These are phyloP conservation scores for Andrena flavipes DNA, from an alignment of 2,888 invertebrate species.

Conservation along the genomic window DNA sequence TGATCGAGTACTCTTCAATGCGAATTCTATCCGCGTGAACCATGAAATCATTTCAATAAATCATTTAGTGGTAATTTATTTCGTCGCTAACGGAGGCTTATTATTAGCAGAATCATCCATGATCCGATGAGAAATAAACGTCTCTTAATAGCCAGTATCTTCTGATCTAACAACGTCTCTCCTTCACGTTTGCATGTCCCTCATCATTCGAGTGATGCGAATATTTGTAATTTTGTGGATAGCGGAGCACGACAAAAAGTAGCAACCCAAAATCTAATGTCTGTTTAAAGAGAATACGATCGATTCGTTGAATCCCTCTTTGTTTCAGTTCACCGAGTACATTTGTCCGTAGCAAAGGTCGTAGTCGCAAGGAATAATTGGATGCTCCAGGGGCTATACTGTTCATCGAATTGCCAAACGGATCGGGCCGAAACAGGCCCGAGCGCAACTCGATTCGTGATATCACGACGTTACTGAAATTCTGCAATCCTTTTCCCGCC, in stretches of 20 bases:
- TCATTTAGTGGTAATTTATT: constrained; percentile 79
- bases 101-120: constrained; percentile 75
- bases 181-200: constrained; percentile 14
- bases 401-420: not conserved
- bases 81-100: constrained; percentile 81
- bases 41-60: constrained; percentile 78
- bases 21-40: constrained; percentile 82
- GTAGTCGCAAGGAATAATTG: not conserved
- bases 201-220: constrained; percentile 19
- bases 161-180: constrained; percentile 28
- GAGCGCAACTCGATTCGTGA: not conserved
- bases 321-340: not conserved
- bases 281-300: not conserved
- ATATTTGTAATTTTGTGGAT: not conserved
- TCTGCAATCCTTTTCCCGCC: constrained; percentile 7
- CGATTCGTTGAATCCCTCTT: not conserved
- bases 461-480: not conserved
- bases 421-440: not conserved
- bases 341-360: not conserved
- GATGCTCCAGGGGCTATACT: not conserved
- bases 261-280: not conserved
- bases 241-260: not conserved
- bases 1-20: constrained; percentile 82
- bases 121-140: constrained; percentile 64
- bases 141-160: constrained; percentile 56